Base-by-base conservation (phyloP, 2,888 invertebrate genomes). In the Drosophila mimica region DNA sequence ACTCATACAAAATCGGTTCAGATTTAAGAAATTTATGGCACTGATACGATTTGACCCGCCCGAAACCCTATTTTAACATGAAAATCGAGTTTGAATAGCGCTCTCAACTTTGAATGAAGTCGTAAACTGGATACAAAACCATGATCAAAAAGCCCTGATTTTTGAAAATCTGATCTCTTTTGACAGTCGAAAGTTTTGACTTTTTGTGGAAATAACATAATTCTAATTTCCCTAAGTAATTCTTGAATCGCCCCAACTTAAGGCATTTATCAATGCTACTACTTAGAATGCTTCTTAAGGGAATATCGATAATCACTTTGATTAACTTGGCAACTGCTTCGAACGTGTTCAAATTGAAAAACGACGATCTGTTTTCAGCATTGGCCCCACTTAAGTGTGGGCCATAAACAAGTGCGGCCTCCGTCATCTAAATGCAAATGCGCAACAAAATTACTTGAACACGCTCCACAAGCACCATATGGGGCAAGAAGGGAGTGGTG, bases 391-490 rank as follows among this genome's bases (percentile, higher is more conserved):
- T 76, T 80, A 75, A 67, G 83, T 88, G 76, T 83, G 68, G 83
- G 70, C 82, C 72, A 88, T 84, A 88, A 84, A 88, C 84, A 83
- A 88, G 77, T 89, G 82, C 82, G 77, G 82, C 82, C 79, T 77
- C 70, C 88, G 53, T 67, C 88, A 82, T 88, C 88, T 80, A 89
- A 84, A 85, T 85, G 88, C 85, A 85, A 85, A 89, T 85, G 76
- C 56, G 78, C 76, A 88, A 75, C 84, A 79, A 89, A 85, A 76
- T 88, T 74, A 83, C 75, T 74, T 83, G 69, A 83, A 63, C 74
- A 76, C 81, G 74, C 76, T 76, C 59, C 62, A 64, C 63, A 51
- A 51, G 52, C 54, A n/a, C 15, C 25, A 30, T 48, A n/a, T 30
- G 17, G 25, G 15, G 36, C 4, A 20, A 1, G 38, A 15, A 9